Conservation (phyloP, 2,888 invertebrate genomes). For the Meiosimyza platycephala region DNA sequence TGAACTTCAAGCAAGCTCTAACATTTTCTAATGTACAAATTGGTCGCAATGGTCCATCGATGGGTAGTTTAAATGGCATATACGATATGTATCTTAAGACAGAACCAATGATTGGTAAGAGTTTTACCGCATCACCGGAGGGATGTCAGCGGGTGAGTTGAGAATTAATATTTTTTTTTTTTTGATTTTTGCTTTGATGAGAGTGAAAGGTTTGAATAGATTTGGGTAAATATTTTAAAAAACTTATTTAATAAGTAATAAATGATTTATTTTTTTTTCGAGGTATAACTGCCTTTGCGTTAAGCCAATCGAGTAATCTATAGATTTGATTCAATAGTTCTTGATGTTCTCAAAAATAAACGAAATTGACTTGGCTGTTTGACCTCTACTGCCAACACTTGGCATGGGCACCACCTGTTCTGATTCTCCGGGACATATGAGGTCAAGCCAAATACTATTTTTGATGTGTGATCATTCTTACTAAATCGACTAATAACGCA, state of each 20-base stretch:
- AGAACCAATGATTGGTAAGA: slow-evolving; percentile 67
- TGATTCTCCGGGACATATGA: no score
- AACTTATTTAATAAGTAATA: not conserved
- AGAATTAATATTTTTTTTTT: not conserved
- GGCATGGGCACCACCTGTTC: no score
- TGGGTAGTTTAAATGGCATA: slow-evolving; percentile 67
- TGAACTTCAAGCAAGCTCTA: slow-evolving; percentile 75
- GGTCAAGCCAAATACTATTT: no score
- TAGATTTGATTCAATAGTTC: no score
- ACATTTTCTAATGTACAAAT: slow-evolving; percentile 77
- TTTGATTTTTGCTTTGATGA: not conserved
- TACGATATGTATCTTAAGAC: slow-evolving; percentile 69
- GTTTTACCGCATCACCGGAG: slow-evolving; percentile 68
- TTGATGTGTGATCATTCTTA: no score
- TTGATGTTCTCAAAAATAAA: no score
- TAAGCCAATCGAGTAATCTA: no score
- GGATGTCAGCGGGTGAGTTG: slow-evolving; percentile 72
- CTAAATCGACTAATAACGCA: no score
- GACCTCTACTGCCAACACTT: no score
- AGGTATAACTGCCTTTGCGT: no score
- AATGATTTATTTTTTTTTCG: no score
- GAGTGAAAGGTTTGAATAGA: not conserved
- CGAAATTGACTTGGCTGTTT: no score
- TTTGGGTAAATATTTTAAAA: not conserved
- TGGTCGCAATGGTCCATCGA: slow-evolving; percentile 71